A percentile compares a stretch with the other conserved stretches of the same genome.
Conservation (phyloP, 2,797 vertebrate genomes). For the Falco cherrug region DNA sequence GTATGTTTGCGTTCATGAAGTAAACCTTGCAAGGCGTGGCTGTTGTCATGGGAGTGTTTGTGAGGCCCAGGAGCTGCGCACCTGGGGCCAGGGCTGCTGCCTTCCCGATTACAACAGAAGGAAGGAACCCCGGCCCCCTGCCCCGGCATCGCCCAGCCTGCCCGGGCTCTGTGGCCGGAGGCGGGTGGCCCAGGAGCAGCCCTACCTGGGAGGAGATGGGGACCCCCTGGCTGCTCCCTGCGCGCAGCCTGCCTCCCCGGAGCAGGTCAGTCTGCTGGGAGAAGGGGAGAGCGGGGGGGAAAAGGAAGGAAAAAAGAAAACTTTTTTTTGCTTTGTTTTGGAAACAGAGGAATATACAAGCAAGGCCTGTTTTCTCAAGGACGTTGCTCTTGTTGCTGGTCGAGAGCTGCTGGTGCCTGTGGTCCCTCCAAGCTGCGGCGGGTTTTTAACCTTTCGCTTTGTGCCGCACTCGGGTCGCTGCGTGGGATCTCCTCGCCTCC, state of each 20-base stretch:
- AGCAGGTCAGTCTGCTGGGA: not conserved
- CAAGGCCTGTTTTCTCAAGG: not conserved
- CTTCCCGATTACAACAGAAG: not conserved
- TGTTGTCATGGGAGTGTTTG: not conserved
- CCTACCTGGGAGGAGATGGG: not conserved
- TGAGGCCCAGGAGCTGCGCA: not conserved
- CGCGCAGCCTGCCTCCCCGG: not conserved
- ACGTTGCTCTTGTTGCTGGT: not conserved
- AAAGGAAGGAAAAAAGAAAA: not conserved
- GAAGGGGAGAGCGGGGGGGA: not conserved
- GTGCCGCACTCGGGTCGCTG: fast-evolving
- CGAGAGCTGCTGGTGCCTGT: not conserved
- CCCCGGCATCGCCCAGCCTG: not conserved
- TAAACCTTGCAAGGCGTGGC: not conserved
- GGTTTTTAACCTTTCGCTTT: not conserved
- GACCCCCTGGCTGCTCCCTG: not conserved
- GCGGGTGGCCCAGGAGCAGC: not conserved
- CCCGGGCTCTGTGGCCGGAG: fast-evolving
- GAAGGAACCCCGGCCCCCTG: not conserved
- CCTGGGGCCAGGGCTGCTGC: not conserved
- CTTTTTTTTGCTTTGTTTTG: not conserved
- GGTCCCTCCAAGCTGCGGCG: not conserved
- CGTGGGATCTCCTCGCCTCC: not conserved
- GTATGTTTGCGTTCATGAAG: not conserved
- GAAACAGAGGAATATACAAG: not conserved